Evolutionary conservation across 2,888 invertebrate species (phyloP), one percentile per base, ranked within the genome.

Genomic region (Cantharis lateralis): DNA sequence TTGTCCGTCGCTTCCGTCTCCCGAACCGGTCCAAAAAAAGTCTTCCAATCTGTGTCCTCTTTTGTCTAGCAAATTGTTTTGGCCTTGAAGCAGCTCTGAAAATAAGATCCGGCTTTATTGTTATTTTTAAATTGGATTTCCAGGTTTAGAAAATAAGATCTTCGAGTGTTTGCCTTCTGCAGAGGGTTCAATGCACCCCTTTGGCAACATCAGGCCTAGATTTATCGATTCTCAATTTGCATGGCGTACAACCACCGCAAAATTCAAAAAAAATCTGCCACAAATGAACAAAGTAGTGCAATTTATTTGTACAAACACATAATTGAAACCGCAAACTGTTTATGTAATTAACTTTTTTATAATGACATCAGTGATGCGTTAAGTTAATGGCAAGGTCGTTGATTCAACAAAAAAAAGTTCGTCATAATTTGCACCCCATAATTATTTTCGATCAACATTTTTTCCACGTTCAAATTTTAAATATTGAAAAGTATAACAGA

Each of bases 21-120:
- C 96, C 0, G 95, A 94, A 0, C 96, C 96, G 0, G 95, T 95
- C 96, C 96, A 96, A 87, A 96, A 94, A 88, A 96, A 96, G 87
- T 96, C 96, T 84, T 96, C 95, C 75, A 96, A 88, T 64, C 92
- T 92, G 82, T 90, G 90, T 13, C 87, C 85, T 75, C 81, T 70
- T 15, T 62, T 24, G 16, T 84, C 83, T 32, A 81, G 80, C 73
- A 85, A 84, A 10, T 80, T 80, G 71, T 82, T 84, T 73, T 86
- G 85, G 71, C 86, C 76, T 24, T 86, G 80, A 9, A 86, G 79
- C 15, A 87, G 75, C 71, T 86, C 87, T 87, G 79, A 74, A 74
- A 77, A 48, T 15, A 73, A 48, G n/a, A 48, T 48, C 48, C 48
- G 48, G 48, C n/a, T 32, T 13, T n/a, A n/a, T 48, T 48, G n/a